Evolutionary conservation across 1,140 invertebrate genomes (phyloP), one percentile per base, ranked within the genome.

Genomic region (Ditylenchus dipsaci): DNA sequence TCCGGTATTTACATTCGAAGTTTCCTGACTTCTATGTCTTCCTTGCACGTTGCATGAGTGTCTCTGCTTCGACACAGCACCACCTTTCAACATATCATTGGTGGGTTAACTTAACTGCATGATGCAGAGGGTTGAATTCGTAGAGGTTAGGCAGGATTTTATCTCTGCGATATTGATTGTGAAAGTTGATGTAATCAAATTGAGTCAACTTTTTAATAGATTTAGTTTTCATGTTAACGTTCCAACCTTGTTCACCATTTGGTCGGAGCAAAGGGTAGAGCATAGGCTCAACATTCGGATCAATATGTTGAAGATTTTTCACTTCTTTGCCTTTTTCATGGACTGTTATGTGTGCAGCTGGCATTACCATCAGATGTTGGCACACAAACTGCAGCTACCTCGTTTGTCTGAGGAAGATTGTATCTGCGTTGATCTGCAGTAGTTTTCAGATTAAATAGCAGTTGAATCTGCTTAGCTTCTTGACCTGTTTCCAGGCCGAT

Each of bases 371-470:
- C 65, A 19, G 65, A 23, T 13, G 19, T 38, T n/a, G 65, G 65
- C 30, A 67, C 65, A 67, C 64, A 74, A 23, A 70, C 68, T 19
- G 68, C 68, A 11, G 68, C 68, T 13, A 70, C 72, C 75, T 70
- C 72, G 59, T 70, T 70, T 13, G 15, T 19, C 33, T 11, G 62
- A 3, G 71, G 67, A 9, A 69, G 7, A 73, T 75, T 69, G 45
- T 69, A 15, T 11, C 11, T 21, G 11, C 57, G 11, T 11, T 59
- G 11, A 23, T 59, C 57, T 11, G 21, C 17, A 23, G 11, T 23
- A 26, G 57, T 11, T 11, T 26, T 21, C 11, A 30, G 11, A 26
- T 23, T 23, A 59, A 59, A 59, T 15, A 59, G 15, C 30, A 59
- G 23, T 59, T 59, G 11, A 26, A 59, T n/a, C n/a, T n/a, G n/a